phyloP scores from a whole-genome alignment of 2,888 invertebrate species.

The Aspidiotus destructor region DNA sequence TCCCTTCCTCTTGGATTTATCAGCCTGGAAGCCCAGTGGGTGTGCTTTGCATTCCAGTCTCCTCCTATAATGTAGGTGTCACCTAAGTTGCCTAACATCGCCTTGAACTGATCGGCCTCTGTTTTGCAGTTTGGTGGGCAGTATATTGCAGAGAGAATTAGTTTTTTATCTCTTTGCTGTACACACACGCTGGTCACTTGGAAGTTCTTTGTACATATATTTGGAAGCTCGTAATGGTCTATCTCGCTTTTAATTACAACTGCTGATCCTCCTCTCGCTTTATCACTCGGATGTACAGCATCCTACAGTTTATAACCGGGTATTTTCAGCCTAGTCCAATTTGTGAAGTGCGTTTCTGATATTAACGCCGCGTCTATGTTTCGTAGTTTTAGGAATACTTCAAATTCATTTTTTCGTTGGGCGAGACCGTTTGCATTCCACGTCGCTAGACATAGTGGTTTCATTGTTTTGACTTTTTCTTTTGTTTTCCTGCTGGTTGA shows the following conservation, averaged over 20 bases:
- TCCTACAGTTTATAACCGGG: no score
- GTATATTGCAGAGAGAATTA: neutral
- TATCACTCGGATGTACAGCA: no score
- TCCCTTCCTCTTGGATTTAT: neutral
- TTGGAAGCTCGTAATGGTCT: neutral
- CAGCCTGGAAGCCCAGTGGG: neutral
- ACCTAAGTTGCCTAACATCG: neutral
- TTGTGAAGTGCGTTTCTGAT: no score
- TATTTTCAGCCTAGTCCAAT: no score
- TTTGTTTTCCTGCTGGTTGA: no score
- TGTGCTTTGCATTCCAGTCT: neutral
- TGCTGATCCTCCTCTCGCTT: no score
- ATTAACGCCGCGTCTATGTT: no score
- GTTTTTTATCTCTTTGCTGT: neutral
- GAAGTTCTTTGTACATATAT: neutral
- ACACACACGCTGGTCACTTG: neutral
- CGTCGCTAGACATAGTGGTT: no score
- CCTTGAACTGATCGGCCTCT: neutral
- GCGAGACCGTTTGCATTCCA: no score
- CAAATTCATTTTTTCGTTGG: no score
- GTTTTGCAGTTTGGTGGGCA: neutral
- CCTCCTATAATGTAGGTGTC: neutral
- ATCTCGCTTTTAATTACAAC: neutral
- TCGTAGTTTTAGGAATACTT: no score
- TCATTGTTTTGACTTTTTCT: no score